Evolutionary conservation across 2,113 vertebrate genomes (phyloP), one percentile per base, ranked within the genome.

Genomic region (Uria lomvia): DNA sequence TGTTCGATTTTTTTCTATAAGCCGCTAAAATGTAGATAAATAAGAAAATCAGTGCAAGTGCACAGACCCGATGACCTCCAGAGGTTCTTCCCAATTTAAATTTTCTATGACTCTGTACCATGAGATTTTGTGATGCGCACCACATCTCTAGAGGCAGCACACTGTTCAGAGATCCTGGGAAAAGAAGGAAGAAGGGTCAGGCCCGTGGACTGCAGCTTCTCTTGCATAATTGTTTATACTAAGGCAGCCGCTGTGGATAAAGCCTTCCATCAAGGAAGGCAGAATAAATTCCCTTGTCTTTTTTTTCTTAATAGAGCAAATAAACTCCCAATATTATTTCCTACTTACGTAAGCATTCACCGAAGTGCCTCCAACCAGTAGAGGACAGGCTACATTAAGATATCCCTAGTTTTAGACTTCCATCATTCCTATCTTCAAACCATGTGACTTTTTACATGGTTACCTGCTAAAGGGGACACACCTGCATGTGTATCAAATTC

Each of bases 401-500:
- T 55, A n/a, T 12, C 45, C 38, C 36, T 29, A 55, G 2, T 62
- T 94, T 32, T 53, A 50, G 34, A 43, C 2, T 74, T 62, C 42
- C 45, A 21, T 27, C 34, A 17, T 38, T 70, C 16, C 36, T 59
- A 12, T 9, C 86, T 34, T 36, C 68, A 66, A 84, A 24, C 30
- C 13, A 10, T 42, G 8, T 2, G 8, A 13, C 9, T 15, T 59
- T 45, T 45, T n/a, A 26, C 11, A 12, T 2, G 6, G 14, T 42
- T 40, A 15, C 59, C 36, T 72, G 29, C 43, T 70, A 12, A 45
- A 38, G 53, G 16, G 22, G 34, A 56, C 22, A 40, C 30, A 34
- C 10, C 72, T 83, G 4, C 22, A 36, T 1, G 1, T 1, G 5
- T 3, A 23, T 5, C 34, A 49, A 47, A 42, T 15, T 9, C 40